These are phyloP conservation scores for Gadopsis bispinosus DNA, from an alignment of 2,797 vertebrate species.

Conservation along the genomic window DNA sequence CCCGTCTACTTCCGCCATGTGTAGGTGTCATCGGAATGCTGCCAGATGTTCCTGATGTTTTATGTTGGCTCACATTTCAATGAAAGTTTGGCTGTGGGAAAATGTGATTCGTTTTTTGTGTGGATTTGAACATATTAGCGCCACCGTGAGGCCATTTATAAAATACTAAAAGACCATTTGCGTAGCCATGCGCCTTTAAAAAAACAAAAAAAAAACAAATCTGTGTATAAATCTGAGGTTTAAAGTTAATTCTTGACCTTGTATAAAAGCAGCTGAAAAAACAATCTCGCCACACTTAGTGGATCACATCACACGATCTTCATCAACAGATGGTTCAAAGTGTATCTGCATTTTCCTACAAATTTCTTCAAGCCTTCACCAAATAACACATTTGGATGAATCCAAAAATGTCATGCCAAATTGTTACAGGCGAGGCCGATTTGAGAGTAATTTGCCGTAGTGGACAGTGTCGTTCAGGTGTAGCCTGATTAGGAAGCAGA, in stretches of 20 bases:
- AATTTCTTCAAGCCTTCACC: neutral
- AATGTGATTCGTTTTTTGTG: neutral
- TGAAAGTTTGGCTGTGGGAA: neutral
- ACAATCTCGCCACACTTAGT: neutral
- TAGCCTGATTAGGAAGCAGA: too few relatives aligned
- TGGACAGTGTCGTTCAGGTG: too few relatives aligned
- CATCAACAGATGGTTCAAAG: neutral
- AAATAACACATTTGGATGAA: neutral
- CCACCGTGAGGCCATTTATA: neutral
- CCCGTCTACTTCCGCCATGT: constrained; percentile 84
- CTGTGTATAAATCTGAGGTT: neutral
- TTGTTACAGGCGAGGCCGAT: neutral
- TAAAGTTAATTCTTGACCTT: neutral
- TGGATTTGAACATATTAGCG: neutral
- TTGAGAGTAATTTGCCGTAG: neutral
- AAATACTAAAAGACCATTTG: neutral
- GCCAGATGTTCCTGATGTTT: neutral
- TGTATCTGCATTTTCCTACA: neutral
- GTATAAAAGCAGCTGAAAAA: constrained; percentile 8
- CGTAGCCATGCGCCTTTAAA: neutral
- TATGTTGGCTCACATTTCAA: neutral
- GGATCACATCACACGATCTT: neutral
- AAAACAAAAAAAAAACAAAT: neutral
- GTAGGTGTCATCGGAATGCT: constrained; percentile 80
- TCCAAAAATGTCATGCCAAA: neutral